Percentiles rank a stretch among this genome's conserved stretches.
Evolutionary conservation across 2,888 invertebrate species (phyloP).

Genomic region (Griposia aprilina): DNA sequence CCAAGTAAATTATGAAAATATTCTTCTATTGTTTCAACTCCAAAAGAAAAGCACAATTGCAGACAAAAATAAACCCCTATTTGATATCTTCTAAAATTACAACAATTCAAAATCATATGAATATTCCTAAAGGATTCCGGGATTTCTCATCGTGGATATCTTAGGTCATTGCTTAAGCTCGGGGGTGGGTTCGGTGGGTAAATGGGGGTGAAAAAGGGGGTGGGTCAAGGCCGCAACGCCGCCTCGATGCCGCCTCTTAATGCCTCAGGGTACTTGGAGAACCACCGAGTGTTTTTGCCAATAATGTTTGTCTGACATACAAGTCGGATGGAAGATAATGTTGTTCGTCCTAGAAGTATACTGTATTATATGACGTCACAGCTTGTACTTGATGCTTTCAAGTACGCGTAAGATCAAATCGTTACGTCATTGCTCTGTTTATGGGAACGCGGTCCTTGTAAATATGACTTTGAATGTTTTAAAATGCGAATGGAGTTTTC

Average conservation of each 20-base stretch:
- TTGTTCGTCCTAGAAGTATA: constrained; percentile 34
- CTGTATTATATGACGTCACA: constrained; percentile 34
- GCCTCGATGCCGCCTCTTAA: constrained; percentile 73
- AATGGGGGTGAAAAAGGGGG: constrained; percentile 45
- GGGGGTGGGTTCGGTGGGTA: constrained; percentile 43
- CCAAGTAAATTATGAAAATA: constrained; percentile 9
- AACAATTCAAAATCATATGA: constrained; percentile 39
- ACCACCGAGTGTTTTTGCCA: constrained; percentile 62
- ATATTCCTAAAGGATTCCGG: constrained; percentile 47
- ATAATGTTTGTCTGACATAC: constrained; percentile 60
- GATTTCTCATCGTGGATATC: constrained; percentile 69
- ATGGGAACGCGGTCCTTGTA: background rate
- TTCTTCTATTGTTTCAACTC: constrained; percentile 17
- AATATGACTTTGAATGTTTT: constrained; percentile 2
- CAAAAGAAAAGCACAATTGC: background rate
- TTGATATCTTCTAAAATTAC: background rate
- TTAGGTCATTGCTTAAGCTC: constrained; percentile 73
- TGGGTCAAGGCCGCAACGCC: constrained; percentile 72
- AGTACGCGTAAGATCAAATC: constrained; percentile 22
- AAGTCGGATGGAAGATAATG: constrained; percentile 39
- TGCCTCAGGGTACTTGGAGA: constrained; percentile 64
- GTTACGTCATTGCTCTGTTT: constrained; percentile 21
- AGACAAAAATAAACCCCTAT: background rate
- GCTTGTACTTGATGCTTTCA: constrained; percentile 8
- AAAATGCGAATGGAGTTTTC: background rate